phyloP scores from a whole-genome alignment of 1,140 invertebrate species.

The Globodera rostochiensis region DNA sequence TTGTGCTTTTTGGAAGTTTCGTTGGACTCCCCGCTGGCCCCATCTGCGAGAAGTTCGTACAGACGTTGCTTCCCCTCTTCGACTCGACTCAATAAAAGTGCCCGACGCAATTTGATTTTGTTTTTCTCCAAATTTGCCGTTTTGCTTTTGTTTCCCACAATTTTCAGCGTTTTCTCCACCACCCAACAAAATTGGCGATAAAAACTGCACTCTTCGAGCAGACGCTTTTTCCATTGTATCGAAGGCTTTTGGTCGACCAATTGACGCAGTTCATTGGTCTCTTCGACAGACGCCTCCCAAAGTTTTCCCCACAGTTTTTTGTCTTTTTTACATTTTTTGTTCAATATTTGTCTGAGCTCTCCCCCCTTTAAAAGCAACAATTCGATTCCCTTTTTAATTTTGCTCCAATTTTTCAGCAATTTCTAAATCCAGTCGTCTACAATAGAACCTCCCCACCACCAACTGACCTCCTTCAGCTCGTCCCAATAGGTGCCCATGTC shows the following conservation, averaged over 20 bases:
- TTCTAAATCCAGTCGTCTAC: background rate
- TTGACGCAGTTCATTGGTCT: conserved; percentile 13
- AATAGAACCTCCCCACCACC: background rate
- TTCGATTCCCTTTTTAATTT: conserved; percentile 11
- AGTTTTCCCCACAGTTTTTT: conserved; percentile 23
- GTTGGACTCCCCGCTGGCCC: conserved; percentile 24
- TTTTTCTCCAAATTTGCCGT: background rate
- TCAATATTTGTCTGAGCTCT: conserved; percentile 14
- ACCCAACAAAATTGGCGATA: conserved; percentile 9
- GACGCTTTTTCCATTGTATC: background rate
- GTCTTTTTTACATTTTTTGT: conserved; percentile 21
- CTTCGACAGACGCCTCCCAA: conserved; percentile 26
- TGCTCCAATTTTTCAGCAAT: conserved; percentile 9
- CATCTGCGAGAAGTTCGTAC: conserved; percentile 2
- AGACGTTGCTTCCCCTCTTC: conserved; percentile 4
- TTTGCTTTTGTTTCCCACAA: background rate
- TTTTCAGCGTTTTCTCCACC: conserved; percentile 15
- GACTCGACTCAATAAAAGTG: background rate
- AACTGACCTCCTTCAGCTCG: conserved; percentile 3
- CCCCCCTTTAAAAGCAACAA: conserved; percentile 3
- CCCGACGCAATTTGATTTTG: background rate
- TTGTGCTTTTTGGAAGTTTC: conserved; percentile 23
- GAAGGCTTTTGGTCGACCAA: conserved; percentile 4
- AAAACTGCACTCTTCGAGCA: conserved; percentile 13
- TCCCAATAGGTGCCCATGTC: conserved; percentile 8